A percentile compares a stretch with the other conserved stretches of the same genome.
phyloP scores from a whole-genome alignment of 1,140 invertebrate genomes.

The Dreissena polymorpha region DNA sequence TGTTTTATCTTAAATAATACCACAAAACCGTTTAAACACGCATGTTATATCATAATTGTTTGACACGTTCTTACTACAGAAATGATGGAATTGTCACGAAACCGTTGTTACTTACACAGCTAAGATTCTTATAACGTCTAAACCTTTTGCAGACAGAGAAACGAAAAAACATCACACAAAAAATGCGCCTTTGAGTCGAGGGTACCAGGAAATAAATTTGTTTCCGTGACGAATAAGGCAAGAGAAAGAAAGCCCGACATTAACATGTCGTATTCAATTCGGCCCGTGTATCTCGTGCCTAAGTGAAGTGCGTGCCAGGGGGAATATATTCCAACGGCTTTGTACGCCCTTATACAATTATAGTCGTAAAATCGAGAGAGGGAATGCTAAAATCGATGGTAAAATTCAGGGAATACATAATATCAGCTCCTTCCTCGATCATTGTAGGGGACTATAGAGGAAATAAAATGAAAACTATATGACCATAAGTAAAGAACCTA shows the following conservation, averaged over 20 bases:
- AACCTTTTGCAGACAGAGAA: too few species aligned
- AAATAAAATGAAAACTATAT: constrained; percentile 43
- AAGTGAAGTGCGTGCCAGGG: constrained; percentile 30
- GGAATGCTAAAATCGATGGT: constrained; percentile 52
- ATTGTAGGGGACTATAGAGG: constrained; percentile 22
- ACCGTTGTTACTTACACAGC: too few species aligned
- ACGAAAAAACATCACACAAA: too few species aligned
- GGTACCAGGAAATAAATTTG: neutral
- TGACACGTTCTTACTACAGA: too few species aligned
- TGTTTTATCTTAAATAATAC: too few species aligned
- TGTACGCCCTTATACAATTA: constrained; percentile 48
- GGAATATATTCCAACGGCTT: constrained; percentile 46
- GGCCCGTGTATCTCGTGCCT: constrained; percentile 31
- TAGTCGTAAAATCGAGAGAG: constrained; percentile 46
- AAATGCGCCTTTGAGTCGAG: too few species aligned
- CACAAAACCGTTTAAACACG: too few species aligned
- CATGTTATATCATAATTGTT: too few species aligned
- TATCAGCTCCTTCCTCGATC: constrained; percentile 38
- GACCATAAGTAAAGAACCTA: constrained; percentile 46
- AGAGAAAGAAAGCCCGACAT: constrained; percentile 12
- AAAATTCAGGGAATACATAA: constrained; percentile 23
- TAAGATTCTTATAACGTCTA: too few species aligned
- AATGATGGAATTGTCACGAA: too few species aligned
- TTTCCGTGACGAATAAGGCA: neutral
- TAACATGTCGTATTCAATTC: constrained; percentile 46